Base-by-base conservation (phyloP, 2,797 vertebrate species). In the Lagodon rhomboides region DNA sequence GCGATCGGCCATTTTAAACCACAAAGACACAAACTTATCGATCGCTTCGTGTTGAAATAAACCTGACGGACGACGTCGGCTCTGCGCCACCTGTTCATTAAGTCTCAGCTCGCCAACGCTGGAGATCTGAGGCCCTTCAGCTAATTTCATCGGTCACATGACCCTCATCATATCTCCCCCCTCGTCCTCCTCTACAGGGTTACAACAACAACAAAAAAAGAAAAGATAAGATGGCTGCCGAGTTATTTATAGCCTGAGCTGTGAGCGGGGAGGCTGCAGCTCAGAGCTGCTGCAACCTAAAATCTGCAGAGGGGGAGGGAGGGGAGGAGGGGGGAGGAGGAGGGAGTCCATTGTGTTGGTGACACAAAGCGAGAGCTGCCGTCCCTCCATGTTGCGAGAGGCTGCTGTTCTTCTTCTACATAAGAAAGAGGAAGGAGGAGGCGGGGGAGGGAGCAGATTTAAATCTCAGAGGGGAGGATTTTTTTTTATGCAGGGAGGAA, bases 161-260 rank as follows among this genome's bases (percentile, higher is more conserved):
- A 78, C 47, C 54, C 63, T 49, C 59, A 18, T 84, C 72, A 17
- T 74, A 6, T 82, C 11, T 5, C 15, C 20, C 12, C 13, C 59
- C 11, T 4, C 7, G 13, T 15, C 2, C 16, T 20, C 27, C 27
- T 30, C 49, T 11, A 15, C 56, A 68, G 78, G 69, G 62, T 47
- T 56, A 50, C 61, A 38, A 59, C 49, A 67, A 62, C 34, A 66
- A 2, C 7, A 63, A 67, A 49, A 64, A 75, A 13, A 65, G 25
- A 71, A 38, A 63, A 73, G 75, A 80, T 38, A 90, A 89, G 78
- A 90, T 89, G 87, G 89, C 87, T 44, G 87, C 84, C 56, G 58
- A 46, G 90, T 87, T 92, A 90, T 91, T 90, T 88, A 87, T 89
- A 89, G 85, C 66, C n/a, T 0, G 46, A 46, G 72, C 77, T 47